Base-by-base conservation (phyloP, 1,140 invertebrate species). In the Gonioctena quinquepunctata region DNA sequence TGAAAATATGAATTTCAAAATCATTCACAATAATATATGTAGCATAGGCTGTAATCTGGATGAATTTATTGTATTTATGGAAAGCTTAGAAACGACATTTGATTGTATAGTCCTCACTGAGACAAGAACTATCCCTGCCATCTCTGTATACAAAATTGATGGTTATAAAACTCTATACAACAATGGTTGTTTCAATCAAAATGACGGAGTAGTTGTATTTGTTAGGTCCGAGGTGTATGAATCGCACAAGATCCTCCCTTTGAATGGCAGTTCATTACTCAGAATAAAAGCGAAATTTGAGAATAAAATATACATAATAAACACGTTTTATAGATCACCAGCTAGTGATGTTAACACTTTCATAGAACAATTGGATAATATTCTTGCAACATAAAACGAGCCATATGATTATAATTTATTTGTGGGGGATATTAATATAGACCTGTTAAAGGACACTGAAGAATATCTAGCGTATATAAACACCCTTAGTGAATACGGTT, bases 21-120 rank as follows among this genome's bases (percentile, higher is more conserved):
- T 54, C 13, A 54, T 54, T 54, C 50, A 54, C 18, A 54, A 54
- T 54, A 54, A 54, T 18, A 54, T 54, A 3, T 22, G 18, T 19
- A 54, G 50, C 18, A 54, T 54, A n/a, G 50, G 16, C 7, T n/a
- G 18, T n/a, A 59, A 59, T 26, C 7, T 59, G 11, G 56, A 59
- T 27, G 56, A 59, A 59, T 59, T 59, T 23, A 23, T 22, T 11
- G 25, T 59, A 22, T 59, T 59, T 1, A 11, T 59, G 7, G 56
- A 59, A 23, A 16, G 25, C 6, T 22, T 59, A 22, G 23, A 21
- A 6, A 25, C 8, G 3, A 13, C 19, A 23, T 19, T 59, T 11
- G 56, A 59, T 11, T 59, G 50, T 16, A 59, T 59, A 19, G 56
- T 59, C 11, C 16, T 59, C 7, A 59, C 56, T 23, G 56, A 59